phyloP scores from a whole-genome alignment of 2,888 invertebrate species.

The Eupithecia dodoneata region DNA sequence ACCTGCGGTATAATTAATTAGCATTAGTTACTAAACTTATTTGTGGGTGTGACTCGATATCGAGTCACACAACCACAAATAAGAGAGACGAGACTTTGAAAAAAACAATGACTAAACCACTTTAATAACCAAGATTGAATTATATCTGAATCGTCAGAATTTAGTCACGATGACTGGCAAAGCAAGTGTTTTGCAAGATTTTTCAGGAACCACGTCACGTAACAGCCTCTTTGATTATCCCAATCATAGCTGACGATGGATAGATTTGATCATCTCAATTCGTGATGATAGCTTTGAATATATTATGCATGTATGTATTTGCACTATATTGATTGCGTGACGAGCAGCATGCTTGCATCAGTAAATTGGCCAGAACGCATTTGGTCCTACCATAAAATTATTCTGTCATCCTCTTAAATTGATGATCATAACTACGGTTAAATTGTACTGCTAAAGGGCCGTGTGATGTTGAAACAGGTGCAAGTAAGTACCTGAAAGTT shows the following conservation, averaged over 20 bases:
- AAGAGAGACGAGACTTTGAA: too few species aligned
- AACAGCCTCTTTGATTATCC: neutral
- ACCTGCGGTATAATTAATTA: too few species aligned
- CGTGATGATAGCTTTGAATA: neutral
- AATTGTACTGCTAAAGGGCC: neutral
- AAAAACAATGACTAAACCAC: neutral
- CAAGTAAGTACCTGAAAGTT: neutral
- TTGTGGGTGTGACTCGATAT: slow-evolving; percentile 6
- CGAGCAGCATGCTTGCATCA: slow-evolving; percentile 9
- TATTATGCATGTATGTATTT: too few species aligned
- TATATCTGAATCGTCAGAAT: neutral
- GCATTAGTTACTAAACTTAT: neutral
- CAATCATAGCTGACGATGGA: neutral
- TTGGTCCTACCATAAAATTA: slow-evolving; percentile 9
- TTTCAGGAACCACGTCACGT: neutral
- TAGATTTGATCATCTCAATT: neutral
- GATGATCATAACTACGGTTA: neutral
- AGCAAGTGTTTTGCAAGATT: neutral
- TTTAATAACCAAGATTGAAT: neutral
- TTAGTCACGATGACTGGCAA: neutral
- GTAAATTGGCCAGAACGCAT: neutral
- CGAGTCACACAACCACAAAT: too few species aligned
- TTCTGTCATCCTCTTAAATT: slow-evolving; percentile 2
- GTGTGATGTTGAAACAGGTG: neutral
- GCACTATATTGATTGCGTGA: neutral